These are phyloP conservation scores for Zaprionus ghesquierei DNA, from an alignment of 1,140 invertebrate species.

Conservation along the genomic window DNA sequence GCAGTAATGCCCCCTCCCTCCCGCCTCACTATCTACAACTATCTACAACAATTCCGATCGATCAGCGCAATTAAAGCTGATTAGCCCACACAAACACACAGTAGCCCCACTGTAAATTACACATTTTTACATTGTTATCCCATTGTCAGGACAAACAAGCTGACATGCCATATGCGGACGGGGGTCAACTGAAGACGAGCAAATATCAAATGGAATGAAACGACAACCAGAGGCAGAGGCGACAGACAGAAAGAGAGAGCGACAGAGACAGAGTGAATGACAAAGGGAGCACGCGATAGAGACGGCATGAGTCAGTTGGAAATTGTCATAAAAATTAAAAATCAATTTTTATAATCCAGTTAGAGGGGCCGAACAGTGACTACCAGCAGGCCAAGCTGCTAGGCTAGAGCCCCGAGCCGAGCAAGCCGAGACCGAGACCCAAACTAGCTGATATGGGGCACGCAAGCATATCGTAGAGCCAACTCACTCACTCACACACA, in stretches of 20 bases:
- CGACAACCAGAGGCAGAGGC: conserved; percentile 9
- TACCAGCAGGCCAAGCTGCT: no score
- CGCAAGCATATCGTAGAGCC: conserved; percentile 61
- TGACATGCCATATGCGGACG: conserved; percentile 50
- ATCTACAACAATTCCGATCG: conserved; percentile 11
- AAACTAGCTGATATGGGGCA: conserved; percentile 58
- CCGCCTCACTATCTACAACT: neutral
- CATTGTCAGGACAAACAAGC: conserved; percentile 60
- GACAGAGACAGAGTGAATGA: conserved; percentile 1
- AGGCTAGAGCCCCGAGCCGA: no score
- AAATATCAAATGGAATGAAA: conserved; percentile 48
- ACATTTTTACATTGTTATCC: conserved; percentile 43
- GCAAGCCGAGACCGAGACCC: conserved; percentile 7
- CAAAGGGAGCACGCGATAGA: conserved; percentile 12
- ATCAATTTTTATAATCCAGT: conserved; percentile 82
- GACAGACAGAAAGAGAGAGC: conserved; percentile 1
- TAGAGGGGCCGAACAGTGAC: conserved; percentile 49
- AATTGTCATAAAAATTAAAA: conserved; percentile 82
- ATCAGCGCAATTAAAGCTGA: conserved; percentile 33
- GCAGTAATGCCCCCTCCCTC: conserved; percentile 4
- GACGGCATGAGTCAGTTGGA: conserved; percentile 61
- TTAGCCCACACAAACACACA: neutral
- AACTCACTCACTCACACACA: conserved; percentile 16
- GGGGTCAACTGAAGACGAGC: conserved; percentile 31
- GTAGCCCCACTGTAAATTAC: conserved; percentile 43